These are phyloP conservation scores for Oscheius myriophilus DNA, from an alignment of 2,888 invertebrate genomes.

Conservation along the genomic window DNA sequence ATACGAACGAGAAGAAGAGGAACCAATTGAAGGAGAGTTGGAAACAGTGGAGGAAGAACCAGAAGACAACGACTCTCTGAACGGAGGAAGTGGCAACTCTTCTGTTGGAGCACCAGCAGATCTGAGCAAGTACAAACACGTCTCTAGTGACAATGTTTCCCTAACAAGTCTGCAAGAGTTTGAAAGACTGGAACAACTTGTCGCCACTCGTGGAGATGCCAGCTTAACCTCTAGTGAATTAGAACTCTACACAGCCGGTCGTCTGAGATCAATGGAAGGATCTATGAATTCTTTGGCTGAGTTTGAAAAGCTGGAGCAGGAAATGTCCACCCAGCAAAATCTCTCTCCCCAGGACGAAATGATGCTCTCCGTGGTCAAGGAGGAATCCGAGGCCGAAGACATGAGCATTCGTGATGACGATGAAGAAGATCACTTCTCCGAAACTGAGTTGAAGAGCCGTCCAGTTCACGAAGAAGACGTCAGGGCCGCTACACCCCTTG, in stretches of 20 bases:
- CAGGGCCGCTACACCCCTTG: slow-evolving; percentile 40
- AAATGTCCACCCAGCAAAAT: slow-evolving; percentile 43
- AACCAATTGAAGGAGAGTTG: slow-evolving; percentile 29
- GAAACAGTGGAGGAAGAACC: slow-evolving; percentile 64
- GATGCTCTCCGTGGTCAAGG: slow-evolving; percentile 69
- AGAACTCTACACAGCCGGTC: slow-evolving; percentile 53
- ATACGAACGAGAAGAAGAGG: slow-evolving; percentile 37
- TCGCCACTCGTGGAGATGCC: slow-evolving; percentile 55
- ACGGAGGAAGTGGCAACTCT: slow-evolving; percentile 51
- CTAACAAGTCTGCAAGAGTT: slow-evolving; percentile 67
- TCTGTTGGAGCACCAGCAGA: slow-evolving; percentile 49
- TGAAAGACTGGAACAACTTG: slow-evolving; percentile 66
- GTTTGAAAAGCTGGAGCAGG: slow-evolving; percentile 67
- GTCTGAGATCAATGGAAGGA: slow-evolving; percentile 52
- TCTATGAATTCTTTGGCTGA: slow-evolving; percentile 65
- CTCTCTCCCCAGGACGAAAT: slow-evolving; percentile 55
- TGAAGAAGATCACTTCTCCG: slow-evolving; percentile 56
- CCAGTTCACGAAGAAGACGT: slow-evolving; percentile 49
- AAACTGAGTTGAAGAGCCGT: slow-evolving; percentile 36
- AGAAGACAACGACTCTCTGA: slow-evolving; percentile 59
- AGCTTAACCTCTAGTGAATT: slow-evolving; percentile 61
- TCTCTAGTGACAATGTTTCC: slow-evolving; percentile 60
- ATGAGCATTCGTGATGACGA: slow-evolving; percentile 69
- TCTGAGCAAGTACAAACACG: slow-evolving; percentile 55
- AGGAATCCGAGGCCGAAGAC: slow-evolving; percentile 69